Conservation (phyloP, 2,797 vertebrate genomes). For the Lepilemur ruficaudatus region DNA sequence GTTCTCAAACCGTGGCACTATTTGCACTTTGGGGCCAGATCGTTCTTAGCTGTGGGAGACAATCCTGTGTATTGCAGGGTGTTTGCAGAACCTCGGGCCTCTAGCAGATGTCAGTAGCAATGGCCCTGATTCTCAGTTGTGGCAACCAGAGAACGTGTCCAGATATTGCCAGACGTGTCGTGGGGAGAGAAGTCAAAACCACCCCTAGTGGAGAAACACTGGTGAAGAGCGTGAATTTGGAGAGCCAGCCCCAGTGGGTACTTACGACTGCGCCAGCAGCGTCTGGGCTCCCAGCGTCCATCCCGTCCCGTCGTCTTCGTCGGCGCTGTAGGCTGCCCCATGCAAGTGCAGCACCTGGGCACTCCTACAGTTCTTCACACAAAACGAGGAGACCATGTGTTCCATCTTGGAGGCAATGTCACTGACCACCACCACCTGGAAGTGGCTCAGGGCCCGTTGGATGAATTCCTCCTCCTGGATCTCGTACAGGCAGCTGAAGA, state of each 20-base stretch:
- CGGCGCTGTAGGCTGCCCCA: rapidly evolving
- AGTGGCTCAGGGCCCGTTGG: conserved; percentile 47
- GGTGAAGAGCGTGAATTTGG: neutral
- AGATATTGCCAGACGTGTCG: neutral
- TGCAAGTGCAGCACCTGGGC: conserved; percentile 21
- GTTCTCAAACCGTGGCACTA: neutral
- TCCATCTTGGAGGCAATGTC: conserved; percentile 58
- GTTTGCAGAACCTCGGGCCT: neutral
- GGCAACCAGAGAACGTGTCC: neutral
- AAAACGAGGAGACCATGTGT: conserved; percentile 57
- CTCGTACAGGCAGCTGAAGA: conserved; percentile 70
- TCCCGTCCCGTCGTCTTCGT: rapidly evolving
- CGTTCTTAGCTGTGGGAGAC: neutral
- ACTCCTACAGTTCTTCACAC: neutral
- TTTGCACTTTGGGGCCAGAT: neutral
- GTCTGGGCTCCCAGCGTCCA: rapidly evolving
- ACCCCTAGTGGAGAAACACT: neutral
- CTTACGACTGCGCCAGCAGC: neutral
- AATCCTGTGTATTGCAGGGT: rapidly evolving
- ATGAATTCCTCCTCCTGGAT: conserved; percentile 63
- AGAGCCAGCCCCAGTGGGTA: neutral
- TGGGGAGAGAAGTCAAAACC: rapidly evolving
- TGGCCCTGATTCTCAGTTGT: neutral
- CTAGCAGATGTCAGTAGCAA: too few relatives aligned
- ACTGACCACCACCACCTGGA: neutral